These are phyloP conservation scores for Sinocyclocheilus grahami DNA, from an alignment of 2,113 vertebrate genomes.

Conservation along the genomic window DNA sequence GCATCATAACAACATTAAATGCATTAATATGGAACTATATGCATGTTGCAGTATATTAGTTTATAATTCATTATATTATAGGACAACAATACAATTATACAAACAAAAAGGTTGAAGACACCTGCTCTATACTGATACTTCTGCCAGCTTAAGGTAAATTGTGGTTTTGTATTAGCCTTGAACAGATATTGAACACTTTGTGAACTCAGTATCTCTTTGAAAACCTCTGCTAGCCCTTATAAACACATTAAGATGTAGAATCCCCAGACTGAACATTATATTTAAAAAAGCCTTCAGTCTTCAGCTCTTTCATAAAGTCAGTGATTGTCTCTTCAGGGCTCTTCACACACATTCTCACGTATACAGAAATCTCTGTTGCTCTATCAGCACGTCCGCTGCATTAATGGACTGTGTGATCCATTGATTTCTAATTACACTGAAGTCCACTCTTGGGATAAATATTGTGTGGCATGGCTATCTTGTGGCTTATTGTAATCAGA, in stretches of 20 bases:
- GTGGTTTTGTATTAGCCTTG: neutral
- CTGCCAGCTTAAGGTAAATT: neutral
- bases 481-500: conserved; percentile 76
- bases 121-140: neutral
- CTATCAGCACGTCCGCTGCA: conserved; percentile 31
- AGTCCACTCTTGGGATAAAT: conserved; percentile 77
- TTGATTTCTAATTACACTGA: conserved; percentile 89
- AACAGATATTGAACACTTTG: neutral
- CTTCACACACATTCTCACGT: neutral
- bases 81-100: neutral
- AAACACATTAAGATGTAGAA: conserved; percentile 1
- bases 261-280: neutral
- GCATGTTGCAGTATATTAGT: neutral
- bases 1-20: neutral
- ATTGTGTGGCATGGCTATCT: conserved; percentile 74
- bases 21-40: neutral
- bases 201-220: neutral
- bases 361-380: conserved; percentile 11
- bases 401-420: conserved; percentile 75
- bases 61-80: neutral
- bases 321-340: neutral
- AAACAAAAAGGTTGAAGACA: neutral
- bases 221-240: neutral
- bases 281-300: neutral
- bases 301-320: conserved; percentile 5